Base-by-base conservation (phyloP, 2,888 invertebrate genomes). In the Tortrix viridana region DNA sequence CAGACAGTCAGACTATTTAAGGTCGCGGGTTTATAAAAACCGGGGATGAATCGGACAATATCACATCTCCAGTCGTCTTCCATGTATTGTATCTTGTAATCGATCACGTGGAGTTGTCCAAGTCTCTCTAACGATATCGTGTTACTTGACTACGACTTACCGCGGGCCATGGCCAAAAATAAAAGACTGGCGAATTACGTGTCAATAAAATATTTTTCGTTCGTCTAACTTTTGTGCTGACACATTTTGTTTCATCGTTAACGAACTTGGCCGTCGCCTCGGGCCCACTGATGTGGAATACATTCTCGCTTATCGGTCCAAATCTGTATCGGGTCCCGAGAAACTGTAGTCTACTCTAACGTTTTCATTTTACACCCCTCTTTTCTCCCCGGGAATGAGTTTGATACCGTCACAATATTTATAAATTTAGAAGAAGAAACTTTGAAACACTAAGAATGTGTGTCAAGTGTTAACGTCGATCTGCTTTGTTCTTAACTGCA, bases 161-260 rank as follows among this genome's bases (percentile, higher is more conserved):
- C 22, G 22, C 9, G n/a, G 7, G 9, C 16, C 20, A n/a, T 22
- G 37, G 22, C 41, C 22, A 22, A 53, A 38, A 53, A 52, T 52
- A 52, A 41, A 38, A 12, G n/a, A 38, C 37, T 16, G 38, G 2
- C 14, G 9, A 38, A 23, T 49, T 50, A 14, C 41, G 53, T 22
- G 41, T 53, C 53, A 20, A 53, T 23, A 16, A 38, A 53, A 37
- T 38, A 41, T 43, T 9, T 38, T 46, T 38, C 38, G 20, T 37
- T 6, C 3, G 22, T 19, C 20, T 46, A 43, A 52, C 5, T 53
- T 53, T 60, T 47, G 14, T 46, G 52, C 47, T n/a, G 37, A 53
- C 23, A 55, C 48, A 55, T 49, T 61, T 55, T 44, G 14, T 43
- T 49, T 55, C 47, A 20, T 47, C 19, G 23, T 22, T 49, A 32